These are phyloP conservation scores for Scolopax mira DNA, from an alignment of 2,113 vertebrate species.

Conservation along the genomic window DNA sequence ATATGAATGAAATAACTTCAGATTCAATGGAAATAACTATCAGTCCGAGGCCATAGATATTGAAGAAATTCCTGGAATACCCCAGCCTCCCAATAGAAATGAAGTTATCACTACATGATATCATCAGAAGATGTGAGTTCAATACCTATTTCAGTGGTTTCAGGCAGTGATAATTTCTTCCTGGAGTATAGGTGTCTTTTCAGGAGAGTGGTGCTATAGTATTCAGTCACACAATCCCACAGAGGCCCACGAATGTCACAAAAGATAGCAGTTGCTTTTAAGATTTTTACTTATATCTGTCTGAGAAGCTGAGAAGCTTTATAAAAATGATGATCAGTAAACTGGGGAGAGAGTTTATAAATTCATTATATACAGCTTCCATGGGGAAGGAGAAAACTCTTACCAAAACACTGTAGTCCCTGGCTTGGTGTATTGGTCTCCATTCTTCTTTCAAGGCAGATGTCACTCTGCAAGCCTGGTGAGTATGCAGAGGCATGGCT, in stretches of 20 bases:
- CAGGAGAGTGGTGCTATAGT: background rate
- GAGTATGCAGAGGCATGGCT: background rate
- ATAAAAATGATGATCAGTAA: background rate
- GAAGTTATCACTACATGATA: background rate
- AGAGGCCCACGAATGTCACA: background rate
- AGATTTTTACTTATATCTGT: background rate
- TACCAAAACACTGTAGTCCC: background rate
- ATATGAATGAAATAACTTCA: background rate
- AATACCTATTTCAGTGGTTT: background rate
- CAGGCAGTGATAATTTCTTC: background rate
- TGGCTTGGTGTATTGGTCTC: background rate
- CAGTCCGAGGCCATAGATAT: background rate
- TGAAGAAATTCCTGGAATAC: background rate
- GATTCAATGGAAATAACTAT: background rate
- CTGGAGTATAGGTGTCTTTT: background rate
- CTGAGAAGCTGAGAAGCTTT: background rate
- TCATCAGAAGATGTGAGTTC: background rate
- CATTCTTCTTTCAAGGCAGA: background rate
- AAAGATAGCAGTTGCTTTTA: background rate
- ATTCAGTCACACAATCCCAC: background rate
- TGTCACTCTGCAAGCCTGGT: background rate
- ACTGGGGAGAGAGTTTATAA: background rate
- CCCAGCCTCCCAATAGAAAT: background rate
- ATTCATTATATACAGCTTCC: background rate
- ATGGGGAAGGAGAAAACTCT: background rate